Percentiles rank a stretch among this genome's conserved stretches.
These are phyloP conservation scores for Hypanus sabinus DNA, from an alignment of 2,113 vertebrate species.

Conservation along the genomic window DNA sequence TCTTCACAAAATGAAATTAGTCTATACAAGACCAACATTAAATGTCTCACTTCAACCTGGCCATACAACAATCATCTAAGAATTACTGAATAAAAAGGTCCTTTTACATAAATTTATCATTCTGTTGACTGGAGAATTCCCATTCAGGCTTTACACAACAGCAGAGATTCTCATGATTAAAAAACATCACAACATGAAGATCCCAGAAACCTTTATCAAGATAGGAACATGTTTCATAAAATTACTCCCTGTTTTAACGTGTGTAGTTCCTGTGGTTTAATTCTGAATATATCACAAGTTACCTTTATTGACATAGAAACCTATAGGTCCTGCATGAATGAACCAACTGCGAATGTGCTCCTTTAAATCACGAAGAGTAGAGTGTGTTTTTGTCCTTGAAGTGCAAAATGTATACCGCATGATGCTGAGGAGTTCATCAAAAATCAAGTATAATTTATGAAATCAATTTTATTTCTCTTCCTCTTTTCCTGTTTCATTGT, in stretches of 20 bases:
- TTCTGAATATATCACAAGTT: neutral
- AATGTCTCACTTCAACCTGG: neutral
- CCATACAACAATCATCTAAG: neutral
- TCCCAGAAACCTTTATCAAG: neutral
- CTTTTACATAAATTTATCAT: neutral
- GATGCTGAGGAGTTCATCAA: neutral
- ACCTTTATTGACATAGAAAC: neutral
- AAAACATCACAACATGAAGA: neutral
- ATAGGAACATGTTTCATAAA: neutral
- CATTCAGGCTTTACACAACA: neutral
- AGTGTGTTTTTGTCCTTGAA: neutral
- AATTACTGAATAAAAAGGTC: neutral
- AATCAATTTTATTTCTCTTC: constrained; percentile 2
- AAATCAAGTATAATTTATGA: neutral
- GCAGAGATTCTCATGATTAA: neutral
- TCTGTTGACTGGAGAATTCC: neutral
- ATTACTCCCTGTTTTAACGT: neutral
- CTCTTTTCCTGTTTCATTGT: neutral
- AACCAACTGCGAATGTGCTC: too few species aligned
- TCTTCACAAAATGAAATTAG: neutral
- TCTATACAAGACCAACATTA: neutral
- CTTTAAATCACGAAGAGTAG: neutral
- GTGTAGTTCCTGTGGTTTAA: neutral
- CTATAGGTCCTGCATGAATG: neutral
- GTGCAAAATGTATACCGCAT: neutral